Base-by-base conservation (phyloP, 1,140 invertebrate genomes). In the Drosophila lini region DNA sequence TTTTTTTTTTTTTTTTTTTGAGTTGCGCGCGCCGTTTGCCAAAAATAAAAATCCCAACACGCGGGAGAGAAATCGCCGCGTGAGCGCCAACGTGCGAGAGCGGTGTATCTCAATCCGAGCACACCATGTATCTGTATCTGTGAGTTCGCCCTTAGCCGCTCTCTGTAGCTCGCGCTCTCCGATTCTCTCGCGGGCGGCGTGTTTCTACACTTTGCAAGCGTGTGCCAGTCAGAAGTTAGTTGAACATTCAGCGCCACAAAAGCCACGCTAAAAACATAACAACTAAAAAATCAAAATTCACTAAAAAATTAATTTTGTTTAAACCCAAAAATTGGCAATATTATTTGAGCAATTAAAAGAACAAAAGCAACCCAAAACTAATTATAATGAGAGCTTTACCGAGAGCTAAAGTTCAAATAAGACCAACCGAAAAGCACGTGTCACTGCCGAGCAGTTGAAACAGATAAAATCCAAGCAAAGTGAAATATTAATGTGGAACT, bases 11-110 rank as follows among this genome's bases (percentile, higher is more conserved):
- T 31, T 55, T 44, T 32, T 32, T 56, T 78, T 47, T 74, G 40
- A 88, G 83, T 69, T 86, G 82, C 82, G 82, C 82, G 82, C 82
- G 82, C 83, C 59, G 80, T 70, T 83, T 80, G 83, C 83, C 83
- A 83, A 82, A 86, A 82, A 82, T 77, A 85, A 75, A 85, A 85
- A 64, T 70, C 65, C 53, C 70, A 81, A 47, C 79, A 81, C 82
- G 74, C 79, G 78, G 81, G 50, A 73, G 55, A 16, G 45, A 31
- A 65, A 9, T n/a, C 16, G 55, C 62, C 15, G 42, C 45, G 36
- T 25, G 53, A 28, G 80, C 32, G 42, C 15, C 11, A 28, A 36
- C 38, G n/a, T 15, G 31, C 16, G 32, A 25, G 38, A 41, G 58
- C 60, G n/a, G 28, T 38, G 65, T 71, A 36, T 58, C 42, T 71